Evolutionary conservation across 2,888 invertebrate genomes (phyloP), one percentile per base, ranked within the genome.

Genomic region (Phytoseiulus persimilis): DNA sequence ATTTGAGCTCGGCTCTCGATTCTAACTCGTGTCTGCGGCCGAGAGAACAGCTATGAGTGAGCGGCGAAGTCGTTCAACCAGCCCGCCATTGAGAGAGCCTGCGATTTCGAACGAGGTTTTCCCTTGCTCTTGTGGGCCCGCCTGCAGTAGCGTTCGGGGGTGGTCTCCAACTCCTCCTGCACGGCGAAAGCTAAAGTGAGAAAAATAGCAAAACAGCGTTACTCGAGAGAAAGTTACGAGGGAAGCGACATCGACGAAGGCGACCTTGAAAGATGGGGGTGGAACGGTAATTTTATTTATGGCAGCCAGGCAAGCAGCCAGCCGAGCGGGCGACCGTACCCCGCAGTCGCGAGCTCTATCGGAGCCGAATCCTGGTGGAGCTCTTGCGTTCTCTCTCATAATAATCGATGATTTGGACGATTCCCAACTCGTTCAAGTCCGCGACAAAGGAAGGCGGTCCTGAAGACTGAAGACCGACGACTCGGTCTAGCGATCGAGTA

Each of bases 241-340:
- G 65, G 18, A 23, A 65, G 65, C 65, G 65, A 65, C 65, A 65
- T 65, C 65, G 65, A 65, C 65, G 18, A 65, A 65, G 65, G 18
- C 65, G 65, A 65, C 65, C 65, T 65, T 65, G 65, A 65, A 65
- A 65, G 65, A 65, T 65, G 65, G 65, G 65, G 65, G 65, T 65
- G 65, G 65, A 65, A 65, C 65, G 18, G 65, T 65, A 65, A 65
- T 65, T 65, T 65, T 65, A 65, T 65, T 65, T 65, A 65, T 65
- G 65, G 65, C 65, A 18, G 65, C 65, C 65, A 65, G 65, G 65
- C 65, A 18, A 18, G 23, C 28, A 18, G 65, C 9, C 65, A 23
- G 28, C 1, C 65, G 65, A 18, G 11, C 65, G 18, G 28, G 23
- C 65, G 18, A 28, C 9, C 28, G 11, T 2, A 65, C 11, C 65